Conservation (phyloP, 2,797 vertebrate species). For the Menidia menidia region DNA sequence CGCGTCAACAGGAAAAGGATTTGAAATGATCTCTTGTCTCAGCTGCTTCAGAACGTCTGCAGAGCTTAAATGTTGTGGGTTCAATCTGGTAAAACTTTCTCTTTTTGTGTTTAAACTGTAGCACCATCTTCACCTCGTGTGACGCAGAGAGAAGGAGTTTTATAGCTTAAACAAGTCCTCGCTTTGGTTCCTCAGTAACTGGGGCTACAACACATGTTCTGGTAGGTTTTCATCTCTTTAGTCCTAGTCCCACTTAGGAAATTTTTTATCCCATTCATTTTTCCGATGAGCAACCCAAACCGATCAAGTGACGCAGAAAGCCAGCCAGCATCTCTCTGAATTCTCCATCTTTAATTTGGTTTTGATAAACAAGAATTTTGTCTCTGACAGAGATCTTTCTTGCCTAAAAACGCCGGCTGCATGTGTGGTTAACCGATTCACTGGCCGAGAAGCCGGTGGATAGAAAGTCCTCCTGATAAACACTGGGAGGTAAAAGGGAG, state of each 20-base stretch:
- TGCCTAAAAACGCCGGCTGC: background rate
- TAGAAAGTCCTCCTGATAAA: background rate
- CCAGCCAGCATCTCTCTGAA: background rate
- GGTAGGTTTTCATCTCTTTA: background rate
- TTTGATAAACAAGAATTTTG: background rate
- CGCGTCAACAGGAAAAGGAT: background rate
- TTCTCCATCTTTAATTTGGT: background rate
- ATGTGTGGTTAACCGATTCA: background rate
- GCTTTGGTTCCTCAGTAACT: background rate
- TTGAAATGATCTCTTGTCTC: background rate
- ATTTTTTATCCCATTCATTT: background rate
- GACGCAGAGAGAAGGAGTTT: background rate
- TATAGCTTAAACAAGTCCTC: background rate
- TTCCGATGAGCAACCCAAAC: background rate
- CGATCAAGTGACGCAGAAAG: background rate
- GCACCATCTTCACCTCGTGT: background rate
- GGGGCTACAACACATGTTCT: background rate
- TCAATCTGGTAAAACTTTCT: background rate
- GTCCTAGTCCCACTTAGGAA: background rate
- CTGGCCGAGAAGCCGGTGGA: background rate
- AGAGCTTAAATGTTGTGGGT: background rate
- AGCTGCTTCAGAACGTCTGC: background rate
- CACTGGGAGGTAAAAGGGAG: constrained; percentile 16
- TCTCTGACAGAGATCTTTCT: background rate
- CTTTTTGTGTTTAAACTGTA: background rate